Conservation (phyloP, 1,140 invertebrate genomes). For the Drosophila gunungcola region DNA sequence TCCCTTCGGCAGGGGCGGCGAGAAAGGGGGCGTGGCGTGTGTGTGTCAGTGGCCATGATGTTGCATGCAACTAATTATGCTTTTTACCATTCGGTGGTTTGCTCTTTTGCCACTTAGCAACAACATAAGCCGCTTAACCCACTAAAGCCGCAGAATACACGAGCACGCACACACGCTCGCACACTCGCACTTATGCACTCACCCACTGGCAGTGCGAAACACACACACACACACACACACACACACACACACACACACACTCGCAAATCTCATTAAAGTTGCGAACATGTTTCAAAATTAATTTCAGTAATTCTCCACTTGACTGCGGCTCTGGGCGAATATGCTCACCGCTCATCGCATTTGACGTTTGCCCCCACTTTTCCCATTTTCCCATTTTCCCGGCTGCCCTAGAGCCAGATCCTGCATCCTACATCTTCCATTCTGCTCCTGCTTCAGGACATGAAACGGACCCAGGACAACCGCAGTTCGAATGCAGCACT, state of each 20-base stretch:
- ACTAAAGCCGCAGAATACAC: conserved; percentile 71
- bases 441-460: not conserved
- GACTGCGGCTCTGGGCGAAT: conserved; percentile 50
- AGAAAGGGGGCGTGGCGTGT: not conserved
- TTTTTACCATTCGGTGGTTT: conserved; percentile 74
- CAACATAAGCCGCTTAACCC: conserved; percentile 79
- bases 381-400: too few species aligned
- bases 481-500: conserved; percentile 40
- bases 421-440: too few species aligned
- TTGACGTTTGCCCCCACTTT: conserved; percentile 4
- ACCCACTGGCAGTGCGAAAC: not conserved
- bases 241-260: conserved; percentile 11
- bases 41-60: conserved; percentile 44
- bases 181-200: conserved; percentile 17
- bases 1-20: not conserved
- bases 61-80: conserved; percentile 78
- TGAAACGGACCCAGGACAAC: conserved; percentile 10
- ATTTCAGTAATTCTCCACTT: conserved; percentile 77
- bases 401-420: not conserved
- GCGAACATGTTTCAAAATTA: conserved; percentile 78
- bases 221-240: conserved; percentile 9
- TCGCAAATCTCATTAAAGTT: conserved; percentile 79
- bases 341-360: conserved; percentile 31
- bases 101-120: conserved; percentile 79
- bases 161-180: conserved; percentile 14